A percentile compares a stretch with the other conserved stretches of the same genome.
These are phyloP conservation scores for Apostichopus californicus DNA, from an alignment of 35 echinoderm and acorn worm species.

Conservation along the genomic window DNA sequence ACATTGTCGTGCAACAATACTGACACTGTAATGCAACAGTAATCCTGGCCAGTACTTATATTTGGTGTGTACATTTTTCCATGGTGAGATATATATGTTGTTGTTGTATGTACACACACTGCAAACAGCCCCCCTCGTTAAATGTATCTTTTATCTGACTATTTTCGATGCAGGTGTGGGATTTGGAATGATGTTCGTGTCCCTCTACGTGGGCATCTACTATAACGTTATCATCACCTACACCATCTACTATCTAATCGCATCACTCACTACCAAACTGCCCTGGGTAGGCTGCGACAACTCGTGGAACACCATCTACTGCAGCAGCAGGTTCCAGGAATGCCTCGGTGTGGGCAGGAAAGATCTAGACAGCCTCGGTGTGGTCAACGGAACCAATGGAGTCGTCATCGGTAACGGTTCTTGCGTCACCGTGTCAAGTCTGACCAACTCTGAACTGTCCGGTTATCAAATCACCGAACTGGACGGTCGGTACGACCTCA, in stretches of 20 bases:
- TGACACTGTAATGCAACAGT: too few species aligned
- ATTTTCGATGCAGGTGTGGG: constrained; percentile 66
- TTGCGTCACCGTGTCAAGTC: constrained; percentile 23
- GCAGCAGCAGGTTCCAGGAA: constrained; percentile 42
- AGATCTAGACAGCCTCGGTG: not conserved
- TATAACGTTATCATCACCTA: constrained; percentile 96
- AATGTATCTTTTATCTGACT: not conserved
- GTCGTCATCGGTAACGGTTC: constrained; percentile 69
- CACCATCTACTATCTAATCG: constrained; percentile 82
- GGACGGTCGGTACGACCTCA: not conserved
- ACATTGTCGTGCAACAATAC: too few species aligned
- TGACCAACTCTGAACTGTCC: not conserved
- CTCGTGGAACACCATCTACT: constrained; percentile 71
- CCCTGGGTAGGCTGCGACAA: constrained; percentile 72
- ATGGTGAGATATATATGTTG: too few species aligned
- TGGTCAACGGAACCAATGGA: constrained; percentile 11
- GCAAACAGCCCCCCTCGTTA: too few species aligned
- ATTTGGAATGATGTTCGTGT: constrained; percentile 84
- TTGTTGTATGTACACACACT: too few species aligned
- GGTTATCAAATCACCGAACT: constrained; percentile 52
- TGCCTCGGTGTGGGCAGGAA: constrained; percentile 7
- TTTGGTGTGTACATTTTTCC: too few species aligned
- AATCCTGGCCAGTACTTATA: too few species aligned
- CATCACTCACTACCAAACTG: constrained; percentile 68
- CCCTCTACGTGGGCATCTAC: constrained; percentile 84